phyloP scores from a whole-genome alignment of 2,797 vertebrate genomes.

The Hafferia zeledoni region DNA sequence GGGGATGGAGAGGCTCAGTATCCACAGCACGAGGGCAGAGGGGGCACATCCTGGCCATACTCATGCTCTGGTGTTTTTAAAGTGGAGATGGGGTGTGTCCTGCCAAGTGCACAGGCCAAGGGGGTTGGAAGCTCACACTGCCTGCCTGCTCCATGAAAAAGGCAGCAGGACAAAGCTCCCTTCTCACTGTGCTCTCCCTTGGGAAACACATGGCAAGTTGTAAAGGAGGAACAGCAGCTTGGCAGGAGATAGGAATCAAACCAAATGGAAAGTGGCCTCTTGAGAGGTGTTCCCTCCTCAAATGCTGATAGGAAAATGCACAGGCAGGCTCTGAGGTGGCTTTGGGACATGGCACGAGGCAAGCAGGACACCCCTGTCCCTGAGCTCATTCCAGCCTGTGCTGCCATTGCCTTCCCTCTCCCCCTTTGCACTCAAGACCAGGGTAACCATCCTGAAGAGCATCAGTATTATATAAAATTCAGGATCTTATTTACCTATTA shows the following conservation, averaged over 20 bases:
- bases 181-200: neutral
- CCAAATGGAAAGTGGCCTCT: neutral
- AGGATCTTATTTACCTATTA: neutral
- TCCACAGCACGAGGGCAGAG: neutral
- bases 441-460: rapidly evolving
- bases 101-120: neutral
- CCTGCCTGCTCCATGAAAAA: rapidly evolving
- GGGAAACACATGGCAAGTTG: neutral
- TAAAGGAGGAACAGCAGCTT: neutral
- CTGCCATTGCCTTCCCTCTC: rapidly evolving
- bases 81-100: neutral
- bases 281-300: neutral
- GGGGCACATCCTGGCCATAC: rapidly evolving
- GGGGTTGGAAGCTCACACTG: neutral
- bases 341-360: rapidly evolving
- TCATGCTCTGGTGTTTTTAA: neutral
- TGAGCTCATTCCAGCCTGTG: neutral
- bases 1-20: neutral
- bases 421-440: neutral
- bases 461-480: neutral
- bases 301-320: rapidly evolving
- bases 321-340: neutral
- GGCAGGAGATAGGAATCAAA: neutral
- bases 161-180: neutral
- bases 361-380: neutral